Evolutionary conservation across 2,888 invertebrate species (phyloP), one percentile per base, ranked within the genome.

Genomic region (Dinocampus coccinellae): DNA sequence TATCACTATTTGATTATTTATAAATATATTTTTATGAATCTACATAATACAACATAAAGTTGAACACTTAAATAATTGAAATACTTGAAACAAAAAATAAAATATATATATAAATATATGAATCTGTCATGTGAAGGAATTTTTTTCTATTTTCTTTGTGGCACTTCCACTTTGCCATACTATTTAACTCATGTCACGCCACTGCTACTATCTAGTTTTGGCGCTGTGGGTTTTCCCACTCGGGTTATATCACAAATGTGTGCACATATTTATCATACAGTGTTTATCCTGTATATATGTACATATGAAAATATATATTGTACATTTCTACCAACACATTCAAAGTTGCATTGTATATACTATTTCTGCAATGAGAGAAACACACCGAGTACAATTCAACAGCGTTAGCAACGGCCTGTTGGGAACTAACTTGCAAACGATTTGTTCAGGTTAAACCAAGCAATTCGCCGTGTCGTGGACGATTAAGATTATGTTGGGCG

Each of bases 371-470:
- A 16, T 10, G 39, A 10, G 16, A 33, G 13, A n/a, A n/a, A n/a
- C n/a, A 16, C 47, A n/a, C n/a, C 36, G 24, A 34, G 57, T 58
- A 29, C 42, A 26, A 58, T 67, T 39, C 26, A 26, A 58, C 57
- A 39, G 20, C 53, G 36, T 53, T 55, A 55, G 53, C 52, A 62
- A 34, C 47, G 57, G 63, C 24, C 58, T 39, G 39, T 57, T 55
- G 70, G 42, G 67, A 70, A 70, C 58, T 57, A 63, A 70, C 53
- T 70, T 70, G 63, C 26, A 26, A 64, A 36, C 64, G 64, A 70
- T 70, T 70, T 70, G 64, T 63, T 33, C 64, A 47, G 57, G 63
- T 70, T 70, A 64, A 70, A 39, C 64, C 64, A 63, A 70, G 64
- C 70, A 70, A 70, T 70, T 58, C 55, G 55, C 47, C 33, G 42